Evolutionary conservation across 2,888 invertebrate species (phyloP).

Genomic region (Thecophora atra): DNA sequence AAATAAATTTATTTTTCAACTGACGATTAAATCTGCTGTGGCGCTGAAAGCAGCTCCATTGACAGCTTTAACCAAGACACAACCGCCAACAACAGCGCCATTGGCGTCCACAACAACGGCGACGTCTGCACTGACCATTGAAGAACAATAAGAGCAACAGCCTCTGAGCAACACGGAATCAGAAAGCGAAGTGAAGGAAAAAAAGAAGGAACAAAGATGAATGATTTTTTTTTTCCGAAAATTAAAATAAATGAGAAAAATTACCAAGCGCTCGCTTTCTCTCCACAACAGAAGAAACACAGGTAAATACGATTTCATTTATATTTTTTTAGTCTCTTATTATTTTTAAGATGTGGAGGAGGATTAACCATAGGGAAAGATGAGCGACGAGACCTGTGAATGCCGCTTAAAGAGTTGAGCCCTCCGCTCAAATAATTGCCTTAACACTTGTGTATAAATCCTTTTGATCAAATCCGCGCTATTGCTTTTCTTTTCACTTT

Average conservation of each 20-base stretch:
- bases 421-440: no score
- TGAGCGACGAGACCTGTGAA: no score
- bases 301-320: not conserved
- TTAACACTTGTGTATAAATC: not conserved
- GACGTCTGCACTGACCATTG: not conserved
- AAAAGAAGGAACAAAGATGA: not conserved
- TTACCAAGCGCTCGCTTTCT: no score
- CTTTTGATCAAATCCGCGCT: not conserved
- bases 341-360: no score
- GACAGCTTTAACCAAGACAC: not conserved
- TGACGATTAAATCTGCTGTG: constrained; percentile 14
- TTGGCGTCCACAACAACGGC: not conserved
- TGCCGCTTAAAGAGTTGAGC: not conserved
- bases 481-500: not conserved
- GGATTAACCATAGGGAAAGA: no score
- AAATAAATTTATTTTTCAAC: not conserved
- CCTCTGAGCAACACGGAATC: not conserved
- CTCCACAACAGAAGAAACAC: not conserved
- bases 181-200: not conserved
- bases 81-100: constrained; percentile 4
- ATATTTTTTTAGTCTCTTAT: no score
- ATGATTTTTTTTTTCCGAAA: no score
- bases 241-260: no score
- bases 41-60: constrained; percentile 6
- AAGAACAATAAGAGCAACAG: not conserved